Evolutionary conservation across 2,113 vertebrate species (phyloP).

Genomic region (Sebastes fasciatus): DNA sequence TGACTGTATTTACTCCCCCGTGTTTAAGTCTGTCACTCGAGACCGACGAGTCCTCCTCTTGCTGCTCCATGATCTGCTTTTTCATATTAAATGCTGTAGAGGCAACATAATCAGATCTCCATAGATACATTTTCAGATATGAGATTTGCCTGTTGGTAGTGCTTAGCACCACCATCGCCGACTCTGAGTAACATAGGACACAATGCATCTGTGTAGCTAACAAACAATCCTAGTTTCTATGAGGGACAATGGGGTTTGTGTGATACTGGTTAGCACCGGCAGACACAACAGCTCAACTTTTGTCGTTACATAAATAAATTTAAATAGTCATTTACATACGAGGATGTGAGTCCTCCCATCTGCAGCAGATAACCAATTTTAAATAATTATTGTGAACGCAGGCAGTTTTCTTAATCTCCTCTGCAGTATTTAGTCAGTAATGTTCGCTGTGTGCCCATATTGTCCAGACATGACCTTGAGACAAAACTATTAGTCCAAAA

Average conservation of each 20-base stretch:
- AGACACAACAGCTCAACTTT: not conserved
- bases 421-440: not conserved
- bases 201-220: slow-evolving; percentile 27
- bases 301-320: not conserved
- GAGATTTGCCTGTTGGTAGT: not conserved
- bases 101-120: not conserved
- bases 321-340: slow-evolving; percentile 29
- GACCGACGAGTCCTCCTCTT: not conserved
- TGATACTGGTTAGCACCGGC: slow-evolving; percentile 16
- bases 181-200: slow-evolving; percentile 24
- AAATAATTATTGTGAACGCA: not conserved
- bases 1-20: not conserved
- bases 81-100: not conserved
- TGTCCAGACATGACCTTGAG: not conserved
- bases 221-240: slow-evolving; percentile 22
- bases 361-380: not conserved
- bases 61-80: not conserved
- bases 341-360: not conserved
- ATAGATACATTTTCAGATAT: not conserved
- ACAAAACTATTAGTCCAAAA: not conserved
- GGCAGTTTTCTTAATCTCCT: not conserved
- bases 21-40: not conserved
- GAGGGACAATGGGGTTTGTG: slow-evolving; percentile 50
- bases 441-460: not conserved
- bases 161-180: slow-evolving; percentile 35